Evolutionary conservation across 2,888 invertebrate genomes (phyloP), one percentile per base, ranked within the genome.

Genomic region (Erpobdella octoculata): DNA sequence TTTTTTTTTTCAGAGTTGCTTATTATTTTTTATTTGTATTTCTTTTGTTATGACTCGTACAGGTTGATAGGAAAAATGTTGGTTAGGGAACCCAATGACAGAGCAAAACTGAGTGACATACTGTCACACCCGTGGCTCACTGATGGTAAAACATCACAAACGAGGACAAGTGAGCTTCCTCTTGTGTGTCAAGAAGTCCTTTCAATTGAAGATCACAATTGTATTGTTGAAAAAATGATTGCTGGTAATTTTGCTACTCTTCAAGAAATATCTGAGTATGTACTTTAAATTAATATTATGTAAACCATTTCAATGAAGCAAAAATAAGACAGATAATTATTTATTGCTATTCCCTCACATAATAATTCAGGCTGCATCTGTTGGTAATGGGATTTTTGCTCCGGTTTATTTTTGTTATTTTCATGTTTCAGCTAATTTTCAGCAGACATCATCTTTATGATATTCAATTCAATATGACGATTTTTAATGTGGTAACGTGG

Each of bases 141-240:
- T 12, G 71, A 67, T 2, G 78, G 80, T 1, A 76, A 75, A 31
- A 31, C 61, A 28, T 4, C 38, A 25, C 18, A 25, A 5, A 36
- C 48, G 15, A 31, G 33, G 31, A 35, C 8, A 62, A 35, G 9
- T 8, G 61, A 71, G 31, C 41, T 71, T 58, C 75, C 75, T 18
- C 74, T 74, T 36, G 70, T 84, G 84, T 75, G 82, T 48, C 88
- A 90, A 73, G 91, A 94, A 81, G 91, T 93, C 80, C 86, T 98
- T 3, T 89, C 91, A 12, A 92, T 93, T 71, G 93, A 93, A 70
- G 93, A 96, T 82, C 93, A 93, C 80, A 87, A 89, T 76, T 87
- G 90, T 74, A 93, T 98, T 77, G 88, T 98, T 75, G 92, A 93
- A 79, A 92, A 91, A 85, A 97, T 98, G 91, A 92, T 93, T 33